Evolutionary conservation across 2,113 vertebrate genomes (phyloP).

Genomic region (Maylandia zebra): DNA sequence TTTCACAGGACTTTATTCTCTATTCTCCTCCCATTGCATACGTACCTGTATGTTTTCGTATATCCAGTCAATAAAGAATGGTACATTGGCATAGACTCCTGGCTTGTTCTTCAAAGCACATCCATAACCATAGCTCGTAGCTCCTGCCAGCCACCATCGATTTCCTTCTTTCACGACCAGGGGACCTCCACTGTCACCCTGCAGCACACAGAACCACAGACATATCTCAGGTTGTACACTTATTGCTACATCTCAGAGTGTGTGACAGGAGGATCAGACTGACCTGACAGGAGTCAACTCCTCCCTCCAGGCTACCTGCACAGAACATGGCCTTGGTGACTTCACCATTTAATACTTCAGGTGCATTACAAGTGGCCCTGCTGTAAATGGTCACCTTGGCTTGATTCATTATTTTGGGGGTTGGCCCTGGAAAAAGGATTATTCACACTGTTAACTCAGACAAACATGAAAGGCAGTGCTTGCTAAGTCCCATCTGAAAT

Average conservation of each 20-base stretch:
- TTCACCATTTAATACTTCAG: constrained; percentile 52
- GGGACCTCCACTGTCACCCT: constrained; percentile 95
- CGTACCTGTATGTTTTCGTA: constrained; percentile 80
- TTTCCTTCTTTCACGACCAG: constrained; percentile 71
- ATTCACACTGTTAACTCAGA: not conserved
- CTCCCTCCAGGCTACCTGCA: constrained; percentile 76
- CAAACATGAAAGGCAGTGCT: not conserved
- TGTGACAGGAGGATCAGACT: not conserved
- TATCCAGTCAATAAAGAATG: constrained; percentile 81
- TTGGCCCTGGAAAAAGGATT: constrained; percentile 56
- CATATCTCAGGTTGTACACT: not conserved
- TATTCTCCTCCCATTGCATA: not conserved
- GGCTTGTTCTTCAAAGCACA: constrained; percentile 78
- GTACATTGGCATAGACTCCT: constrained; percentile 84
- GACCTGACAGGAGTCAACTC: constrained; percentile 87
- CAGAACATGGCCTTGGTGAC: constrained; percentile 85
- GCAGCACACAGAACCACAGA: not conserved
- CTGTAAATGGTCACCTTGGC: constrained; percentile 74
- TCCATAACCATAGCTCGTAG: constrained; percentile 87
- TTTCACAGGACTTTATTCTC: not conserved
- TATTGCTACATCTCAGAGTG: not conserved
- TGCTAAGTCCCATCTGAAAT: not conserved
- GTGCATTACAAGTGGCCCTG: constrained; percentile 63
- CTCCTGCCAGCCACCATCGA: constrained; percentile 87
- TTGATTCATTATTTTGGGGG: constrained; percentile 69